Conservation (phyloP, 2,113 vertebrate genomes). For the Tursiops truncatus region DNA sequence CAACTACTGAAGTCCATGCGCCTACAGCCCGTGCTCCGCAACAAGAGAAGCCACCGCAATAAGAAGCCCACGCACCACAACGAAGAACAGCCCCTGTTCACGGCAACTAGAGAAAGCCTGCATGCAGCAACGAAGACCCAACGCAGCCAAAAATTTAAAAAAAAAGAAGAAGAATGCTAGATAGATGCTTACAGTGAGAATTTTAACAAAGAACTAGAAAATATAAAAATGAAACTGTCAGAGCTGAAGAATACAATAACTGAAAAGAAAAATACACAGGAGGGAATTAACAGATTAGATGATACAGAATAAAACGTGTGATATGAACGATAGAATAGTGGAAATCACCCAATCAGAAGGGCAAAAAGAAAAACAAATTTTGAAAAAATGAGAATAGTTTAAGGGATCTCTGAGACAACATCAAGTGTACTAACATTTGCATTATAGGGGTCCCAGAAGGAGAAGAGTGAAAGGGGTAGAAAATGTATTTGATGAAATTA, state of each 20-base stretch:
- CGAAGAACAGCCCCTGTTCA: too few species aligned
- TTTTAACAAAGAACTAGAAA: background rate
- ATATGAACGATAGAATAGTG: background rate
- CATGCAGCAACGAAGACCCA: too few species aligned
- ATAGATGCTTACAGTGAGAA: background rate
- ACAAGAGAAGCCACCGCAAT: too few species aligned
- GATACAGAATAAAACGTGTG: background rate
- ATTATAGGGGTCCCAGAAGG: background rate
- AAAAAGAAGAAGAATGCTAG: too few species aligned
- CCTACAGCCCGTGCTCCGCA: too few species aligned
- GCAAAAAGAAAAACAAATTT: background rate
- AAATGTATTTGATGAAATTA: background rate
- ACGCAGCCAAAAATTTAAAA: too few species aligned
- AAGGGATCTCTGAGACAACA: background rate
- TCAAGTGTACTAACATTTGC: background rate
- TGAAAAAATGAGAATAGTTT: background rate
- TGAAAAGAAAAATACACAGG: background rate
- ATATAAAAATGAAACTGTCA: background rate
- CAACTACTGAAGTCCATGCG: too few species aligned
- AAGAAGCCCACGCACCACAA: too few species aligned
- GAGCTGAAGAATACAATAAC: background rate
- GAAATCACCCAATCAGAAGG: background rate
- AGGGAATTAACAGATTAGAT: background rate
- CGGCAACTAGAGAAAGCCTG: too few species aligned
- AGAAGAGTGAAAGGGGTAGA: background rate